phyloP scores from a whole-genome alignment of 2,797 vertebrate genomes.

The Coranthus polyacanthus region DNA sequence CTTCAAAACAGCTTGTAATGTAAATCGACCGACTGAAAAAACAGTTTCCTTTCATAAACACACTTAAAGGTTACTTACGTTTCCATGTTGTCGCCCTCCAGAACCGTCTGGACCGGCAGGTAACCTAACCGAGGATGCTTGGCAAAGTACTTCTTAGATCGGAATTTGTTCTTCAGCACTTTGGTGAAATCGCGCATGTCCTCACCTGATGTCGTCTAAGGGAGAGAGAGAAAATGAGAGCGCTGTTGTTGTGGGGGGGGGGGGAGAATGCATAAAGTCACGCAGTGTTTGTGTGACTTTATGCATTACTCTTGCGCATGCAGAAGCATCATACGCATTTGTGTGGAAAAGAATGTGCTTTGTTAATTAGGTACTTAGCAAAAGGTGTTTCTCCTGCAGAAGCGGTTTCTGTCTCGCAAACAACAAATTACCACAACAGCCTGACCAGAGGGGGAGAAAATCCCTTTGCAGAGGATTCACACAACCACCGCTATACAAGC shows the following conservation, averaged over 20 bases:
- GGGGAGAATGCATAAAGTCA: too few species aligned
- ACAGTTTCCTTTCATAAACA: too few species aligned
- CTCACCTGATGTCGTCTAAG: constrained; percentile 97
- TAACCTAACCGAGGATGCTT: constrained; percentile 97
- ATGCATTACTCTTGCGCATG: constrained; percentile 16
- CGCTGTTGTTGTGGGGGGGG: too few species aligned
- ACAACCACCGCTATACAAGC: constrained; percentile 23
- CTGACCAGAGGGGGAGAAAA: constrained; percentile 53
- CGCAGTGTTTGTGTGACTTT: neutral
- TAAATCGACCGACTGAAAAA: too few species aligned
- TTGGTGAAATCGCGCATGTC: constrained; percentile 98
- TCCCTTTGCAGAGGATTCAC: constrained; percentile 53
- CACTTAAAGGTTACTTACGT: constrained; percentile 88
- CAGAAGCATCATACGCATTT: constrained; percentile 31
- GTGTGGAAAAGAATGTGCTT: constrained; percentile 41
- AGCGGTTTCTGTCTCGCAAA: constrained; percentile 64
- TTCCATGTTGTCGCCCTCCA: constrained; percentile 98
- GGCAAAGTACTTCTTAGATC: constrained; percentile 98
- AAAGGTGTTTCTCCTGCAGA: constrained; percentile 54
- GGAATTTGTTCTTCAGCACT: constrained; percentile 98
- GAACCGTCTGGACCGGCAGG: constrained; percentile 95
- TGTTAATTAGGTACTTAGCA: constrained; percentile 70
- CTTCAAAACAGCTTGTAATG: too few species aligned
- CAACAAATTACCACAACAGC: constrained; percentile 63
- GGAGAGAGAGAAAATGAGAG: neutral